These are phyloP conservation scores for Sarcophaga subvicina DNA, from an alignment of 2,888 invertebrate species.

Conservation along the genomic window DNA sequence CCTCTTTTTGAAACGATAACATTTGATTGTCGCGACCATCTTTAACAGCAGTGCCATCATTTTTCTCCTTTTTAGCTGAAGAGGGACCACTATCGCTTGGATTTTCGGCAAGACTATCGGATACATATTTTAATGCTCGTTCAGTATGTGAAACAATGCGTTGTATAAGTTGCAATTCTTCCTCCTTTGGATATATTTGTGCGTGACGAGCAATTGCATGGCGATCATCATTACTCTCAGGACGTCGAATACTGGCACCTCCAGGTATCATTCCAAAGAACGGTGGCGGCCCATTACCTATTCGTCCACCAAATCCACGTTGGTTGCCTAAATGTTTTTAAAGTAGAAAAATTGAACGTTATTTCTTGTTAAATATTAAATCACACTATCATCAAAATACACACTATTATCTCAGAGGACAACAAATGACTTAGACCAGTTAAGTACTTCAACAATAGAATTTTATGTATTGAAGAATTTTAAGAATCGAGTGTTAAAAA, in stretches of 20 bases:
- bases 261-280: conserved; percentile 85
- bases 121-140: conserved; percentile 95
- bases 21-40: conserved; percentile 92
- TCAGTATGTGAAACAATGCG: conserved; percentile 96
- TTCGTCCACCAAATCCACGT: conserved; percentile 76
- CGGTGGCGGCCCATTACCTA: conserved; percentile 82
- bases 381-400: no score
- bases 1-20: conserved; percentile 88
- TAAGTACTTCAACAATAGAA: no score
- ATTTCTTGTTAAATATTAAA: no score
- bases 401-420: no score
- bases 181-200: conserved; percentile 96
- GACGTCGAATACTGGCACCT: conserved; percentile 84
- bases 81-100: conserved; percentile 74
- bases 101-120: conserved; percentile 91
- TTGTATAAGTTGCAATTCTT: conserved; percentile 94
- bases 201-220: conserved; percentile 97
- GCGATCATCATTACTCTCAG: conserved; percentile 97
- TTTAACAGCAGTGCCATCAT: conserved; percentile 82
- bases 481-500: no score
- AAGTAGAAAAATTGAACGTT: not conserved
- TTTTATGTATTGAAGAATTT: no score
- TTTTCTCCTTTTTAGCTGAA: conserved; percentile 77
- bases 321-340: conserved; percentile 73
- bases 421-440: no score